phyloP scores from a whole-genome alignment of 2,888 invertebrate species.

The Scaeva pyrastri region DNA sequence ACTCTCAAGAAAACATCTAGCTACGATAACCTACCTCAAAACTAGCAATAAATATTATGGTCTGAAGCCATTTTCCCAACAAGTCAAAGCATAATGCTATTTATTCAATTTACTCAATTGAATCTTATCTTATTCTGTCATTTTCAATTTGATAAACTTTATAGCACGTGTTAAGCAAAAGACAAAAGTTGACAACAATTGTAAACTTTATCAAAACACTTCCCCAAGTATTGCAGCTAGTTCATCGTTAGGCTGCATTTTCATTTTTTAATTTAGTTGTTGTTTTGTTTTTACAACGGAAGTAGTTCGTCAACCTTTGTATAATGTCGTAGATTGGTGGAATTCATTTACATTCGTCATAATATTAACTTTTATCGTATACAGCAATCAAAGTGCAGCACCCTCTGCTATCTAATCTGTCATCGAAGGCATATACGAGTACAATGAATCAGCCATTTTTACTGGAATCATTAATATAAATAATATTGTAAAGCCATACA shows the following conservation, averaged over 20 bases:
- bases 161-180: constrained; percentile 46
- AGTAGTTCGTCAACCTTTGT: constrained; percentile 40
- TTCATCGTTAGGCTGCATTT: not conserved
- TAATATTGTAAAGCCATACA: not conserved
- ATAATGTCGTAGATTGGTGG: constrained; percentile 2
- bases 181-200: constrained; percentile 45
- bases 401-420: constrained; percentile 30
- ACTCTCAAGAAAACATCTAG: no score
- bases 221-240: constrained; percentile 5
- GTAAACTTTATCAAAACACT: constrained; percentile 27
- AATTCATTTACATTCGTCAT: constrained; percentile 18
- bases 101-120: not conserved
- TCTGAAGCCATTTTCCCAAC: not conserved
- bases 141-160: constrained; percentile 2
- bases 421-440: not conserved
- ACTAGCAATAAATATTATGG: no score
- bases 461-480: not conserved
- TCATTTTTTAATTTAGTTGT: constrained; percentile 2
- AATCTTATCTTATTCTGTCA: not conserved
- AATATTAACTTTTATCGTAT: constrained; percentile 9
- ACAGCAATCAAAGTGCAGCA: constrained; percentile 3
- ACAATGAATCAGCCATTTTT: constrained; percentile 6
- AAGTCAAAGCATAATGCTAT: not conserved
- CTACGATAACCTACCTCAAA: no score
- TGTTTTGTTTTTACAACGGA: constrained; percentile 19